Base-by-base conservation (phyloP, 2,888 invertebrate species). In the Phragmatobia fuliginosa region DNA sequence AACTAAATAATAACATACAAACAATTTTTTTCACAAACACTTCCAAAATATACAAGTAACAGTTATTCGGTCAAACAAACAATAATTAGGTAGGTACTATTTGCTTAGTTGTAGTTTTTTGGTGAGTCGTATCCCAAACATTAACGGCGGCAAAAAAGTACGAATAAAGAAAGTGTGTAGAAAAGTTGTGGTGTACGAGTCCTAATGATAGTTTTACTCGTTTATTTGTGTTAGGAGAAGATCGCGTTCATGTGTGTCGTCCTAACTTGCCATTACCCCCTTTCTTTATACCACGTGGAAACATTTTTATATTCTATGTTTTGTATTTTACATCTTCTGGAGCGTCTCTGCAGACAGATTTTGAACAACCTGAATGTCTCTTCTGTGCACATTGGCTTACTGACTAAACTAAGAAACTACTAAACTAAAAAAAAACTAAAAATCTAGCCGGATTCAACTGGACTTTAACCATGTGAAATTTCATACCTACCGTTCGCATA, bases 191-290 rank as follows among this genome's bases (percentile, higher is more conserved):
- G 74, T 72, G 74, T 73, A 68, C 74, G 73, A 28, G 56, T 70
- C 79, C 75, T 87, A 90, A 89, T 88, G 87, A 84, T 82, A 87
- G 83, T 87, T 86, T 83, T 80, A 79, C 75, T 28, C 85, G 85
- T 90, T 87, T 83, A 79, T 89, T 82, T 84, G 80, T 80, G 83
- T 90, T 89, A 85, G 80, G 31, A 31, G 68, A 33, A 64, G 32
- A 68, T 52, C 67, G 67, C 58, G 66, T 73, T 79, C 78, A 78
- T 85, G 66, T 68, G 70, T 79, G 83, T 82, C 80, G 63, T 38
- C 77, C 74, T 85, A 83, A 85, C 78, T 87, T 71, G 68, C 71
- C 67, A 74, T 86, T 84, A 83, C 70, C 70, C n/a, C 56, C 62
- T 41, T 62, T 41, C 28, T 41, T 41, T 25, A 10, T 38, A 28